Conservation (phyloP, 1,140 invertebrate genomes). For the Rhagoletis zephyria region DNA sequence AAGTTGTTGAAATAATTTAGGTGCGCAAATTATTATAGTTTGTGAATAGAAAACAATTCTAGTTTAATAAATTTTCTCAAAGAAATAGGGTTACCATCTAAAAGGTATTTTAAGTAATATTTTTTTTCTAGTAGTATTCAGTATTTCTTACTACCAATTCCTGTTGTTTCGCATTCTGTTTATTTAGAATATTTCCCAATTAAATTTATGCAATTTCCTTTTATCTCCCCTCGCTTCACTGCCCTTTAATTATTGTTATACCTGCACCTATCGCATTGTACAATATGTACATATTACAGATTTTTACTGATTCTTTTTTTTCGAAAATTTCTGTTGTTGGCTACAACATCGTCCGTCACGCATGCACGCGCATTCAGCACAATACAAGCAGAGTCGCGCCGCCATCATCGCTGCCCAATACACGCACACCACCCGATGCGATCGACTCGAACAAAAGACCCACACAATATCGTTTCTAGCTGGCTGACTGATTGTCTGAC, state of each 20-base stretch:
- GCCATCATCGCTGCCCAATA: background rate
- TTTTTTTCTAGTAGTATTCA: no score
- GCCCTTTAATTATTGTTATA: background rate
- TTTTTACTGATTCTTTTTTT: background rate
- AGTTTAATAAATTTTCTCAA: no score
- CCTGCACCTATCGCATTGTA: background rate
- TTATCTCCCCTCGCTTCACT: background rate
- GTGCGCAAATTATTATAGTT: no score
- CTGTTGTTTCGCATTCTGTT: no score
- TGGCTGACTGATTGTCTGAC: background rate
- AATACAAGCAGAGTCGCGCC: slow-evolving; percentile 55
- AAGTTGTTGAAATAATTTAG: no score
- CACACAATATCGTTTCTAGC: slow-evolving; percentile 29
- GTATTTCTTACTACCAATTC: no score
- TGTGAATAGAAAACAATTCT: no score
- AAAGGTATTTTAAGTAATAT: no score
- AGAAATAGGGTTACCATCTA: no score
- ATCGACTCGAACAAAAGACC: slow-evolving; percentile 7
- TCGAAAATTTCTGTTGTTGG: slow-evolving; percentile 17
- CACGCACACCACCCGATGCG: background rate
- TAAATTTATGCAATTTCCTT: background rate
- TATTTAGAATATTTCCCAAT: no score
- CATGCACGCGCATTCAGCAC: slow-evolving; percentile 71
- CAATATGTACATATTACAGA: background rate
- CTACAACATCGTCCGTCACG: slow-evolving; percentile 63